A percentile compares a stretch with the other conserved stretches of the same genome.
phyloP scores from a whole-genome alignment of 2,113 vertebrate species.

The Halcyon malimbica region DNA sequence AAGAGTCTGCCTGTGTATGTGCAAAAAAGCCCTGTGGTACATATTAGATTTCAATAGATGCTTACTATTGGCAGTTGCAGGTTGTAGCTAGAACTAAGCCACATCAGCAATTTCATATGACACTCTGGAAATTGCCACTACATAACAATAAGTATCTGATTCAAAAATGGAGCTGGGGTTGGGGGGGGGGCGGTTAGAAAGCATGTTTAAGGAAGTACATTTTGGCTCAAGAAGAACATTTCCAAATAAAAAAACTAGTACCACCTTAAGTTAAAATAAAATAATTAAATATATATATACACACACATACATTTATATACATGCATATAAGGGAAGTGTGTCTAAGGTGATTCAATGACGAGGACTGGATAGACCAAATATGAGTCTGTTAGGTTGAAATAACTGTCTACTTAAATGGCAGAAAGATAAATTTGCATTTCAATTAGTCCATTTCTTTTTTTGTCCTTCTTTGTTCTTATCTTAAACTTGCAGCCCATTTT shows the following conservation, averaged over 20 bases:
- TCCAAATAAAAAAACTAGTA: background rate
- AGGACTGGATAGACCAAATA: background rate
- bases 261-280: background rate
- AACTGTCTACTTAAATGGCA: constrained; percentile 14
- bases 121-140: constrained; percentile 73
- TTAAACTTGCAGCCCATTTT: constrained; percentile 43
- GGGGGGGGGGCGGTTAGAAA: background rate
- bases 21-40: constrained; percentile 2
- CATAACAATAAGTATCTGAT: constrained; percentile 69
- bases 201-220: background rate
- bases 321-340: background rate
- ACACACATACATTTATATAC: background rate
- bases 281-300: background rate
- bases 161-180: background rate
- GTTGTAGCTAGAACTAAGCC: constrained; percentile 57
- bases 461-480: constrained; percentile 46
- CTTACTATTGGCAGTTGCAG: constrained; percentile 57
- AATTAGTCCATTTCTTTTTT: constrained; percentile 19
- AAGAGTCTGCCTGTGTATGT: background rate
- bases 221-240: background rate
- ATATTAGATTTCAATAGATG: constrained; percentile 13
- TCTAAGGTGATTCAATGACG: background rate
- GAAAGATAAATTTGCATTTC: constrained; percentile 34
- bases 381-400: constrained; percentile 1
- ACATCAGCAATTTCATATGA: constrained; percentile 77